Percentiles rank a stretch among this genome's conserved stretches.
phyloP scores from a whole-genome alignment of 2,888 invertebrate genomes.

The Barypeithes pellucidus region DNA sequence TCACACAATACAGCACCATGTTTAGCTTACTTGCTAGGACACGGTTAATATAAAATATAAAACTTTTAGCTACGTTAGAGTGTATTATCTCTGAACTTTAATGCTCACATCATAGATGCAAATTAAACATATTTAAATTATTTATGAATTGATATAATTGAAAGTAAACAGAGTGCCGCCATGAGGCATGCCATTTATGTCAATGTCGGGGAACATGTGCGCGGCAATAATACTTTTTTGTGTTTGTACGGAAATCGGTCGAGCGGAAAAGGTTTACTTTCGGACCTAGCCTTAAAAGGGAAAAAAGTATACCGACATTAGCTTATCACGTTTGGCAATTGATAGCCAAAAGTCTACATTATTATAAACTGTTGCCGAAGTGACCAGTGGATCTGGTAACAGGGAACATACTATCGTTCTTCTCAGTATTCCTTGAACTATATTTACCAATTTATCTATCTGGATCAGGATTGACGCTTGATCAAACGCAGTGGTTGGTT shows the following conservation, averaged over 20 bases:
- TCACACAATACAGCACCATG: no score
- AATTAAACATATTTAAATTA: conserved; percentile 24
- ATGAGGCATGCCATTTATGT: conserved; percentile 27
- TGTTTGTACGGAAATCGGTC: conserved; percentile 10
- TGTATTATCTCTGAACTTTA: conserved; percentile 1
- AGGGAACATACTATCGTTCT: no score
- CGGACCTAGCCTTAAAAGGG: neutral
- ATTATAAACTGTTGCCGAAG: no score
- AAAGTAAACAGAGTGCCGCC: conserved; percentile 28
- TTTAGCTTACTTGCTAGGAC: no score
- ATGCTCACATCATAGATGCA: conserved; percentile 19
- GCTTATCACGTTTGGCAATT: neutral
- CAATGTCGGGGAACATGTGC: conserved; percentile 35
- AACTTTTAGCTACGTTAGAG: neutral
- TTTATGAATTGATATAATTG: conserved; percentile 25
- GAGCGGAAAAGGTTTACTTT: conserved; percentile 7
- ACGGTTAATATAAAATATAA: no score
- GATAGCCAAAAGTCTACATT: no score
- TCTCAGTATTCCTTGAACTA: no score
- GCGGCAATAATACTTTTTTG: conserved; percentile 7
- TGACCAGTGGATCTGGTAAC: no score
- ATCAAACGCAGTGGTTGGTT: no score
- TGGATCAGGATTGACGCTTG: no score
- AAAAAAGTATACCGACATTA: no score
- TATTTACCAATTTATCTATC: no score